A percentile compares a stretch with the other conserved stretches of the same genome.
Conservation (phyloP, 2,797 vertebrate genomes). For the Enteromius mattozi region DNA sequence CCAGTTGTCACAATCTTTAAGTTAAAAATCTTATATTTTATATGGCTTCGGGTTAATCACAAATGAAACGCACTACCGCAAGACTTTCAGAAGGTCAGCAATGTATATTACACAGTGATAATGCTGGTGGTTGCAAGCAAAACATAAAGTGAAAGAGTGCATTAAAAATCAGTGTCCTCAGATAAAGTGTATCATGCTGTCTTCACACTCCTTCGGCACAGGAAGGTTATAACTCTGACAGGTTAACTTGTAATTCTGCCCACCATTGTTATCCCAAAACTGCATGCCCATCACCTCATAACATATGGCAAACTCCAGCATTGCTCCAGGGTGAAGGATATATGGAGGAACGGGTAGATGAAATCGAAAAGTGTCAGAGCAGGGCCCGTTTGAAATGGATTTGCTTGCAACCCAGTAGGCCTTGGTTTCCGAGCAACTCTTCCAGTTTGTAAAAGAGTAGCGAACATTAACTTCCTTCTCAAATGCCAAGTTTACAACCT, state of each 20-base stretch:
- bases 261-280: conserved; percentile 95
- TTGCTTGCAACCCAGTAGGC: conserved; percentile 84
- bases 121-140: conserved; percentile 1
- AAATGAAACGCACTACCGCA: background rate
- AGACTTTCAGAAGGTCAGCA: background rate
- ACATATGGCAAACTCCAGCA: conserved; percentile 89
- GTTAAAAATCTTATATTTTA: background rate
- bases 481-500: conserved; percentile 90
- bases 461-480: conserved; percentile 88
- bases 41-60: background rate
- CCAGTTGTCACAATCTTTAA: background rate
- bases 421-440: conserved; percentile 79
- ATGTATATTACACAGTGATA: background rate
- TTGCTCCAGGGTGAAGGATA: conserved; percentile 84
- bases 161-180: conserved; percentile 68
- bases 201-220: conserved; percentile 91
- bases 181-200: conserved; percentile 96
- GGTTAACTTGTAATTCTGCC: conserved; percentile 89
- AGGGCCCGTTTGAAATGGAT: conserved; percentile 61
- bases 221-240: conserved; percentile 87
- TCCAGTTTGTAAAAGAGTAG: conserved; percentile 93
- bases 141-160: conserved; percentile 35
- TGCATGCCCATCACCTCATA: conserved; percentile 85
- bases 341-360: conserved; percentile 90
- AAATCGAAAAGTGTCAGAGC: conserved; percentile 89